Base-by-base conservation (phyloP, 1,140 invertebrate species). In the Conus betulinus region DNA sequence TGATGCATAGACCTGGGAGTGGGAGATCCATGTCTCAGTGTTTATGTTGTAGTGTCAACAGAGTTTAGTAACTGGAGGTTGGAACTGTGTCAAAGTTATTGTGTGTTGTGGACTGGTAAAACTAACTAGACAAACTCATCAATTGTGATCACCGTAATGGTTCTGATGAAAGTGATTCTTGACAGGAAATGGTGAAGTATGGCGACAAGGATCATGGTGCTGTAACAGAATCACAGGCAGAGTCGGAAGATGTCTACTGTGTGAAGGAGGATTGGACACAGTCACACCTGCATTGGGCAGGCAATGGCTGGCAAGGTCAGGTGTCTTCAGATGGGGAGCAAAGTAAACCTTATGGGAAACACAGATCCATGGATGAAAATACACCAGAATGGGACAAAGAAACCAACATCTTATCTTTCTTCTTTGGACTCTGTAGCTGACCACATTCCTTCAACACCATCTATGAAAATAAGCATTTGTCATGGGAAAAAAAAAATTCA, bases 401-500 rank as follows among this genome's bases (percentile, higher is more conserved):
- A 39, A 13, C 82, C 82, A 4, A 55, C 82, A 15, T 60, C 82
- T 8, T 55, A 55, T 5, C 82, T 84, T 27, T 55, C 82, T 7
- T 84, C 82, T 11, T 25, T 84, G 23, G 82, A 51, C 7, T 63
- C 55, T 10, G 63, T 84, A 55, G 57, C 27, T 84, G 82, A 25
- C 13, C 82, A 55, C 11, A 60, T 84, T 6, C 82, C 82, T 63
- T 60, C 82, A 25, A 67, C 39, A 13, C 82, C 82, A 0, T 60
- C 82, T 25, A 67, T 67, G 53, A 55, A 84, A 27, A 84, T 63
- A 20, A 84, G 82, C 25, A 10, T 55, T 17, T 23, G 82, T 10
- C 53, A 63, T 23, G 82, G 82, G 55, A 84, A 84, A 84, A 84
- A 84, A 84, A 55, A 39, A 15, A 63, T 53, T 55, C 82, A 84